These are phyloP conservation scores for Pteropus rufus DNA, from an alignment of 2,797 vertebrate genomes.

Conservation along the genomic window DNA sequence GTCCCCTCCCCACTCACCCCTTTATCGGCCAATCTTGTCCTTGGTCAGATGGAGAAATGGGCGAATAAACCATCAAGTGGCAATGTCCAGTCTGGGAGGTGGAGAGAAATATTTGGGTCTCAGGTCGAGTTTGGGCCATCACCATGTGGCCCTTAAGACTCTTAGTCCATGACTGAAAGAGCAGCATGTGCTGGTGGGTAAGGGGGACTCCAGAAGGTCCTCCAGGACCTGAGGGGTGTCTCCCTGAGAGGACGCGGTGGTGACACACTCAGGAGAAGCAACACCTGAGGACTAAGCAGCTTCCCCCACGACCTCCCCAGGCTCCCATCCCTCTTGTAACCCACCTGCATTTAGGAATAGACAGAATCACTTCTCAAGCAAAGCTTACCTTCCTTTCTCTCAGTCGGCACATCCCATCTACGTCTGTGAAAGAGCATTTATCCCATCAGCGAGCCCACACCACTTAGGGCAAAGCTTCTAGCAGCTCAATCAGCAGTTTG, in stretches of 20 bases:
- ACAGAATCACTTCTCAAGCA: not conserved
- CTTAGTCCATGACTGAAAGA: not conserved
- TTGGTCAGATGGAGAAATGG: not conserved
- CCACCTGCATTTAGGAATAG: not conserved
- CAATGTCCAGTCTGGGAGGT: not conserved
- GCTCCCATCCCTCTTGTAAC: fast-evolving
- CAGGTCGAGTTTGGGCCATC: not conserved
- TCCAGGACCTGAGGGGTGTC: not conserved
- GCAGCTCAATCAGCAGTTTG: not conserved
- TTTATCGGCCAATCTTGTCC: not conserved
- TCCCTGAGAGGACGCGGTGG: not conserved
- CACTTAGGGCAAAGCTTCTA: not conserved
- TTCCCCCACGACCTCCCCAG: fast-evolving
- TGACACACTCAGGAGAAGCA: not conserved
- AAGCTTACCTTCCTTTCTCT: not conserved
- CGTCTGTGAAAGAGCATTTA: not conserved
- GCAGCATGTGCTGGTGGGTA: not conserved
- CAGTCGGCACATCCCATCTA: not conserved
- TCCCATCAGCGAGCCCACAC: fast-evolving
- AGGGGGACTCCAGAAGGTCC: not conserved
- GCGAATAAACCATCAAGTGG: not conserved
- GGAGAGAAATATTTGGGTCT: not conserved
- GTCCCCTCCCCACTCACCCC: fast-evolving
- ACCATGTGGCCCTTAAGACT: not conserved
- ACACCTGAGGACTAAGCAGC: not conserved